These are phyloP conservation scores for Zophobas morio DNA, from an alignment of 1,140 invertebrate genomes.

Conservation along the genomic window DNA sequence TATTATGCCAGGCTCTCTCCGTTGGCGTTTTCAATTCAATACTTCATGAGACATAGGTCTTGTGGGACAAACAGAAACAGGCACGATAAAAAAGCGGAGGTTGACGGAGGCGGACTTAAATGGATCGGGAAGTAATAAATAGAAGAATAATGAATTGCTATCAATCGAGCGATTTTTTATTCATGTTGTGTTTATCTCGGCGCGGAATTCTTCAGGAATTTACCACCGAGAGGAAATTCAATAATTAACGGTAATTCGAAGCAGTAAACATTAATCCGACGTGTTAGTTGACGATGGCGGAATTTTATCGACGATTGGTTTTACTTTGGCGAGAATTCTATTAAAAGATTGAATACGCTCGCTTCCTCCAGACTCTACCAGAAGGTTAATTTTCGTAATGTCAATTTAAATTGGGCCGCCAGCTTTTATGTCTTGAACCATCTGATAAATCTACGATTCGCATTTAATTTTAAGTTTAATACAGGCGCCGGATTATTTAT, in stretches of 20 bases:
- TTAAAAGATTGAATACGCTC: constrained; percentile 8
- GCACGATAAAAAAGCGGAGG: neutral
- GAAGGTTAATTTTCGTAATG: constrained; percentile 13
- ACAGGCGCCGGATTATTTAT: constrained; percentile 28
- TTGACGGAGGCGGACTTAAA: constrained; percentile 23
- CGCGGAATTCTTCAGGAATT: neutral
- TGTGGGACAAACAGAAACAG: neutral
- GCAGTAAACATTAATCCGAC: constrained; percentile 28
- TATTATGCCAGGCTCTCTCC: no score
- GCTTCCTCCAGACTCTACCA: neutral
- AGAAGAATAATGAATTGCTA: constrained; percentile 35
- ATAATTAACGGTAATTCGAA: constrained; percentile 32
- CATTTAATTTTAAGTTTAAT: constrained; percentile 6
- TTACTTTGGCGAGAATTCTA: neutral
- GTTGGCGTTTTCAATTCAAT: no score
- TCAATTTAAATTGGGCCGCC: constrained; percentile 1
- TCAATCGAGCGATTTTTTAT: constrained; percentile 26
- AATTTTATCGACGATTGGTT: constrained; percentile 12
- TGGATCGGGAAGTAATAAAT: constrained; percentile 36
- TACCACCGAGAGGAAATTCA: constrained; percentile 5
- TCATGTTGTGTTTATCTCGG: neutral
- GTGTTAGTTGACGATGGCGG: constrained; percentile 12
- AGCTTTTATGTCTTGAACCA: constrained; percentile 2
- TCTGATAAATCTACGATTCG: constrained; percentile 27
- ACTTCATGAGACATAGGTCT: neutral